Evolutionary conservation across 2,888 invertebrate species (phyloP), one percentile per base, ranked within the genome.

Genomic region (Litoditis marina): DNA sequence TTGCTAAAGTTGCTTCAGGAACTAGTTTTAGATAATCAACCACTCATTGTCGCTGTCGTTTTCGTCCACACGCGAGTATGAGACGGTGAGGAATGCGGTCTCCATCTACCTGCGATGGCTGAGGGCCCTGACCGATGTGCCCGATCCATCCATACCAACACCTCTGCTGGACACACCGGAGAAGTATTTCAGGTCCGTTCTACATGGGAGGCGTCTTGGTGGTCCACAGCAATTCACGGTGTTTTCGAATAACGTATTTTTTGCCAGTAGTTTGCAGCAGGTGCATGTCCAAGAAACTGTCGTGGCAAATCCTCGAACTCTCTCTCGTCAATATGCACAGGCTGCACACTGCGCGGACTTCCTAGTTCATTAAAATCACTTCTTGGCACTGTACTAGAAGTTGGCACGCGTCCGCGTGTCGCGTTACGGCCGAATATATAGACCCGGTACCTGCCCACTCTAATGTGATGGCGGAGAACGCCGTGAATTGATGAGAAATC

Each of bases 1-100:
- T n/a, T n/a, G n/a, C n/a, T n/a, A n/a, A n/a, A n/a, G n/a, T n/a
- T n/a, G n/a, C n/a, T n/a, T n/a, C n/a, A n/a, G n/a, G n/a, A n/a
- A n/a, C n/a, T n/a, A n/a, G n/a, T n/a, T 49, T 56, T 44, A 78
- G 78, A 71, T 78, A 27, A 53, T 81, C 8, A 79, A 80, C 55
- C 77, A 81, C 61, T 71, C 78, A 7, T 64, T 81, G 46, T 69
- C 74, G 4, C 56, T 81, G 6, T 73, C 78, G 2, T 74, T 81
- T 44, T 55, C 68, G 13, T 71, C 74, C 1, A 68, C 67, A 19
- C 63, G 76, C 22, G 77, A 79, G 34, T 78, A 72, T 53, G 73
- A 77, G 39, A 78, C 78, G 13, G 63, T 79, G 8, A 69, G 71
- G 54, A 67, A 73, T 39, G 67, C 73, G 19, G 70, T 74, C 13